Evolutionary conservation across 2,888 invertebrate species (phyloP).

Genomic region (Beris chalybata): DNA sequence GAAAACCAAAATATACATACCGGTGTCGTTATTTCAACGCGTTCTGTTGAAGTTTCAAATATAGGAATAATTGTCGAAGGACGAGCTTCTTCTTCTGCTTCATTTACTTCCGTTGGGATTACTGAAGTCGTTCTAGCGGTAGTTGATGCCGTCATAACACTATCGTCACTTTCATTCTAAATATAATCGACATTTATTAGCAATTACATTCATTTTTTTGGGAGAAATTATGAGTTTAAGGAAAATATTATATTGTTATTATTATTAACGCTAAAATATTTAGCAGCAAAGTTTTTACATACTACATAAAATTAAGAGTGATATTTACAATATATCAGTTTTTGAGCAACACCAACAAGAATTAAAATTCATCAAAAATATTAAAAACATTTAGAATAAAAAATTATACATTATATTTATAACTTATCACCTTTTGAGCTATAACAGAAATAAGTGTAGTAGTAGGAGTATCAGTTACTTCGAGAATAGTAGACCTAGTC

Average conservation of each 20-base stretch:
- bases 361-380: background rate
- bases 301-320: slow-evolving; percentile 6
- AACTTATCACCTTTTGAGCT: slow-evolving; percentile 37
- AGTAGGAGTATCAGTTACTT: slow-evolving; percentile 34
- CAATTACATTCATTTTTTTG: too few relatives aligned
- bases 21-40: background rate
- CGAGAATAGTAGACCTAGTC: slow-evolving; percentile 23
- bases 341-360: too few relatives aligned
- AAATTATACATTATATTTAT: slow-evolving; percentile 6
- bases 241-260: too few relatives aligned
- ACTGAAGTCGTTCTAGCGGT: slow-evolving; percentile 29
- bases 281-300: background rate
- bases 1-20: slow-evolving; percentile 14
- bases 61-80: slow-evolving; percentile 16
- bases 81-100: background rate
- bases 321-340: background rate
- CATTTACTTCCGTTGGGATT: background rate
- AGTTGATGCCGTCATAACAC: slow-evolving; percentile 19
- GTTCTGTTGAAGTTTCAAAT: slow-evolving; percentile 9
- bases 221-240: too few relatives aligned
- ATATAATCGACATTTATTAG: background rate
- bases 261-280: background rate
- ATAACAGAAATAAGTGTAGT: slow-evolving; percentile 35
- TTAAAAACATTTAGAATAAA: slow-evolving; percentile 1
- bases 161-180: slow-evolving; percentile 17